Percentiles rank a stretch among this genome's conserved stretches.
Conservation (phyloP, 2,797 vertebrate species). For the Melanitta fusca region DNA sequence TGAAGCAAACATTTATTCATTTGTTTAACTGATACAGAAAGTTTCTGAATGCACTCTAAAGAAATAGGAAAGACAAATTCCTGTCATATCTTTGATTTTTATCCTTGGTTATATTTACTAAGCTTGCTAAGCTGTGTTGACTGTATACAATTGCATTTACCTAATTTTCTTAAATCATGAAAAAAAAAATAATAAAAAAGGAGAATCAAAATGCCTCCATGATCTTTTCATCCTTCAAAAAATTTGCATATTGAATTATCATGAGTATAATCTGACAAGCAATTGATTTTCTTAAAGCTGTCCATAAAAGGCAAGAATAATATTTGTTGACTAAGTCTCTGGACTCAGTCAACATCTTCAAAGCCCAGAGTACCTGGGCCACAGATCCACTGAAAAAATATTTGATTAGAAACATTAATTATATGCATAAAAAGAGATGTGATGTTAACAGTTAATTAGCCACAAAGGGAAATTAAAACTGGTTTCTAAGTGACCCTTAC, state of each 20-base stretch:
- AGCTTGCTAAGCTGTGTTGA: neutral
- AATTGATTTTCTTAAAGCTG: conserved; percentile 34
- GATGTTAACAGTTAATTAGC: conserved; percentile 85
- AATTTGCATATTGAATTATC: neutral
- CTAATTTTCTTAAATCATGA: neutral
- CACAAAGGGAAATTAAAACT: conserved; percentile 83
- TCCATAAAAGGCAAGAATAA: conserved; percentile 5
- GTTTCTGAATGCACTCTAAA: neutral
- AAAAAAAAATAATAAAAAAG: neutral
- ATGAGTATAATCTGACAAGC: neutral
- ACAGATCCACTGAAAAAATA: conserved; percentile 19
- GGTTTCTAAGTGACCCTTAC: conserved; percentile 56
- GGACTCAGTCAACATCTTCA: neutral
- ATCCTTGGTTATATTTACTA: neutral
- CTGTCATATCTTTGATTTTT: neutral
- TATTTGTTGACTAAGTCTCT: conserved; percentile 44
- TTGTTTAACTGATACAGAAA: neutral
- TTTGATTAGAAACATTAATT: conserved; percentile 78
- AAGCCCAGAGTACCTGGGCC: neutral
- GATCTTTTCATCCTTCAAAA: neutral
- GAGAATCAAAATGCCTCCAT: neutral
- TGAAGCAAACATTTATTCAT: neutral
- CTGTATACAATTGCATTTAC: neutral
- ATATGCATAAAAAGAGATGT: conserved; percentile 78
- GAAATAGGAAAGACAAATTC: neutral